Evolutionary conservation across 1,140 invertebrate genomes (phyloP).

Genomic region (Drosophila yakuba): DNA sequence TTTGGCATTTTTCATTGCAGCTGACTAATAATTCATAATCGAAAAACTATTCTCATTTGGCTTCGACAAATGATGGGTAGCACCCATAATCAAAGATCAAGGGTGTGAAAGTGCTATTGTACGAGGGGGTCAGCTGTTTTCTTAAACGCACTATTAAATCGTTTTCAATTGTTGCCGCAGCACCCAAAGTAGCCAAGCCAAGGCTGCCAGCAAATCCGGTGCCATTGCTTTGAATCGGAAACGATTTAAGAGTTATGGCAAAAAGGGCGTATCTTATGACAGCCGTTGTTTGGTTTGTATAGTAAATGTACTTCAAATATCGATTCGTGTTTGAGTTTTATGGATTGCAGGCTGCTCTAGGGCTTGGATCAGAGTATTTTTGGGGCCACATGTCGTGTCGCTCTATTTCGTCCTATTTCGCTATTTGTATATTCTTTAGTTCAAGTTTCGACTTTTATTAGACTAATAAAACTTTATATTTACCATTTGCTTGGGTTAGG

Average conservation of each 20-base stretch:
- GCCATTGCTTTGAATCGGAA: slow-evolving; percentile 5
- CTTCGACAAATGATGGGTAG: not conserved
- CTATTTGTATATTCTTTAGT: slow-evolving; percentile 38
- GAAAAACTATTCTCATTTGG: slow-evolving; percentile 7
- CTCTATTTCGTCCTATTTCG: slow-evolving; percentile 31
- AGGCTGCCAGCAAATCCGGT: not conserved
- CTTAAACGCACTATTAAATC: slow-evolving; percentile 9
- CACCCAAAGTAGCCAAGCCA: slow-evolving; percentile 1
- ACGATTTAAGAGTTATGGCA: slow-evolving; percentile 13
- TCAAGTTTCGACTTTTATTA: slow-evolving; percentile 49
- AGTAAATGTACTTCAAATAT: slow-evolving; percentile 45
- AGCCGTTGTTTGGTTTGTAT: slow-evolving; percentile 24
- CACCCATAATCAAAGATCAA: not conserved
- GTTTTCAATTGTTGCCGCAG: slow-evolving; percentile 1
- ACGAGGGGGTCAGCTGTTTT: not conserved
- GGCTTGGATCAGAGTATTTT: slow-evolving; percentile 7
- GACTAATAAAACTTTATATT: slow-evolving; percentile 53
- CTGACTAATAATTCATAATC: slow-evolving; percentile 10
- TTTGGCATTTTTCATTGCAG: slow-evolving; percentile 33
- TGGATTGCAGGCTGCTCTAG: slow-evolving; percentile 42
- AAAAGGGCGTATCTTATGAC: slow-evolving; percentile 35
- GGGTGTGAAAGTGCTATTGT: not conserved
- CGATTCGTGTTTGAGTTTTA: slow-evolving; percentile 48
- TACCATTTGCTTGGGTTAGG: slow-evolving; percentile 35
- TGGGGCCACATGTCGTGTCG: slow-evolving; percentile 22